Evolutionary conservation across 2,797 vertebrate genomes (phyloP), one percentile per base, ranked within the genome.

Genomic region (Pseudochirops cupreus): DNA sequence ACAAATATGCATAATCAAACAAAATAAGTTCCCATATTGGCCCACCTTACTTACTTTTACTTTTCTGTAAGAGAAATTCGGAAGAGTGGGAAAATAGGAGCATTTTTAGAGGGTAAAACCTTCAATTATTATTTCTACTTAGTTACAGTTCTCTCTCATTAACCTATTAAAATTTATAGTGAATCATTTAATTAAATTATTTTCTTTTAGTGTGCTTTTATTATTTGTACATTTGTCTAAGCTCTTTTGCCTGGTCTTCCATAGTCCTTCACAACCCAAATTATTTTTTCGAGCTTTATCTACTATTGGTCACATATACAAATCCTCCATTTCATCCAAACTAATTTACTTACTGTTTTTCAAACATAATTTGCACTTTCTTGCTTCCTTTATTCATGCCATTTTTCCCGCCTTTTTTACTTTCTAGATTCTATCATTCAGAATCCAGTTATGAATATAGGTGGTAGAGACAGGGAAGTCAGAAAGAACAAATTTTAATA

Each of bases 121-220:
- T 14, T 52, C 39, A 91, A 56, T 52, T 87, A n/a, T 94, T n/a
- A 91, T 92, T 94, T 94, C n/a, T 62, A 91, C 31, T 87, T 56
- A 52, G 52, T 46, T 94, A 56, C 28, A 74, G 1, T 28, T 92
- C 59, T 33, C 5, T 52, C 31, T 58, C 18, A 18, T 67, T 92
- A 54, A 28, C 29, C 31, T 39, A 14, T 29, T 50, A 58, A 50
- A 91, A 58, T 46, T 12, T 39, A 92, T 26, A 58, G 11, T 28
- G 58, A 50, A 14, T 58, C 56, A 67, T 91, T 11, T 91, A n/a
- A 56, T 33, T 91, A 46, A 50, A 24, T 91, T 1, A 91, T 10
- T 91, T 56, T 57, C 55, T 91, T 56, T 39, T 56, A 58, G n/a
- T 26, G 14, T 92, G 4, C 12, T 29, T 29, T 50, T 92, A 57